A percentile compares a stretch with the other conserved stretches of the same genome.
phyloP scores from a whole-genome alignment of 2,888 invertebrate genomes.

The Nemurella pictetii region DNA sequence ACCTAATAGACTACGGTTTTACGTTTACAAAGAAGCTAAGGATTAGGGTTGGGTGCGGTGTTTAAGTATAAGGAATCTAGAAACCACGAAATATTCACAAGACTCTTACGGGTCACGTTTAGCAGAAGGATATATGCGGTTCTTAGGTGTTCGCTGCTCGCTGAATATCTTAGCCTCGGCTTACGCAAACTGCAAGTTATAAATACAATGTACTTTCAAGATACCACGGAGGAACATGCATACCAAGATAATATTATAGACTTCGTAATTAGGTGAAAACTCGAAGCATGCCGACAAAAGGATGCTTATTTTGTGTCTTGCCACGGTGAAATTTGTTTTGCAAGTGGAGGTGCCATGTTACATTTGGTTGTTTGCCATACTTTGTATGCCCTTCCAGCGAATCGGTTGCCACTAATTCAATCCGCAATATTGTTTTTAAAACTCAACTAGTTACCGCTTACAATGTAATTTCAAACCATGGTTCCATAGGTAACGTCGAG shows the following conservation, averaged over 20 bases:
- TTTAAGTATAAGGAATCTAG: not conserved
- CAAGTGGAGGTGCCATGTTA: not conserved
- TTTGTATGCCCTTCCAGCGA: not conserved
- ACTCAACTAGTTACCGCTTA: not conserved
- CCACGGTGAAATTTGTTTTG: not conserved
- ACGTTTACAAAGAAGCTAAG: conserved; percentile 20
- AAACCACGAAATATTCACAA: not conserved
- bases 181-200: conserved; percentile 22
- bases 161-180: conserved; percentile 9
- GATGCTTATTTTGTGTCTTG: not conserved
- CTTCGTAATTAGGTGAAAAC: conserved; percentile 3
- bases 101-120: conserved; percentile 22
- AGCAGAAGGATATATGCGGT: conserved; percentile 26
- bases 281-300: not conserved
- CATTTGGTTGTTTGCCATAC: not conserved
- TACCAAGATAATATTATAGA: not conserved
- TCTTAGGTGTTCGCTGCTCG: conserved; percentile 25
- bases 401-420: not conserved
- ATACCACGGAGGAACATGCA: not conserved
- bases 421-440: not conserved
- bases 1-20: conserved; percentile 21
- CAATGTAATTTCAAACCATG: not conserved
- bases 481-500: not conserved
- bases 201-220: conserved; percentile 20
- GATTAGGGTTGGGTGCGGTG: conserved; percentile 15